A percentile compares a stretch with the other conserved stretches of the same genome.
Evolutionary conservation across 2,888 invertebrate species (phyloP).

Genomic region (Netelia inedita): DNA sequence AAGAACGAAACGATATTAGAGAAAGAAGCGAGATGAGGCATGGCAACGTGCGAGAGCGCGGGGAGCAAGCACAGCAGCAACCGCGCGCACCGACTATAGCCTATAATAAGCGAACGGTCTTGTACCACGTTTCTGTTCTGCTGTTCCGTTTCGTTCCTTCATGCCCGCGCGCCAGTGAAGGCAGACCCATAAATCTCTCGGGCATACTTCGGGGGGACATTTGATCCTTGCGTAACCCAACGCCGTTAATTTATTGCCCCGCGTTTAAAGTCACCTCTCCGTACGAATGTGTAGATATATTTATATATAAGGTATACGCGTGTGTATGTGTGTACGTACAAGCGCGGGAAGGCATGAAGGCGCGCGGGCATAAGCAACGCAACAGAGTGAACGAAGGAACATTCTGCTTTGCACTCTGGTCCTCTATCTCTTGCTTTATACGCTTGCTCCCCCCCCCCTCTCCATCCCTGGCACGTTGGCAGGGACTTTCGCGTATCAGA

Average conservation of each 20-base stretch:
- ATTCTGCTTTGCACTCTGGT: constrained; percentile 57
- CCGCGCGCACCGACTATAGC: constrained; percentile 79
- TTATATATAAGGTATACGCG: not conserved
- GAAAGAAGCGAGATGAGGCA: constrained; percentile 24
- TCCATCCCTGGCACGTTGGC: constrained; percentile 10
- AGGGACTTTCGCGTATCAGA: constrained; percentile 44
- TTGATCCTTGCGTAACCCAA: constrained; percentile 86
- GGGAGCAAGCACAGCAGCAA: constrained; percentile 69
- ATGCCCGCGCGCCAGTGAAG: constrained; percentile 82
- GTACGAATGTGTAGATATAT: constrained; percentile 29
- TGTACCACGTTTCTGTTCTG: constrained; percentile 78
- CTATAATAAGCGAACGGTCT: constrained; percentile 84
- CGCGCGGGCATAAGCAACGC: constrained; percentile 65
- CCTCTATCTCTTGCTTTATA: not conserved
- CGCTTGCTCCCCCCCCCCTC: not conserved
- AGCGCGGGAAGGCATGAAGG: constrained; percentile 77
- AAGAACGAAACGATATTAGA: constrained; percentile 37
- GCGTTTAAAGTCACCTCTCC: constrained; percentile 85
- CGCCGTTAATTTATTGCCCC: constrained; percentile 85
- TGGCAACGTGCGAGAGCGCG: constrained; percentile 27
- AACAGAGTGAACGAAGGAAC: constrained; percentile 58
- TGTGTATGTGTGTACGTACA: constrained; percentile 37
- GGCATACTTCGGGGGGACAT: constrained; percentile 85
- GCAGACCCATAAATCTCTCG: constrained; percentile 84
- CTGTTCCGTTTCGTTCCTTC: constrained; percentile 82